Evolutionary conservation across 53 echinoderm and acorn worm species (phyloP), one percentile per base, ranked within the genome.

Genomic region (Mesocentrotus franciscanus): DNA sequence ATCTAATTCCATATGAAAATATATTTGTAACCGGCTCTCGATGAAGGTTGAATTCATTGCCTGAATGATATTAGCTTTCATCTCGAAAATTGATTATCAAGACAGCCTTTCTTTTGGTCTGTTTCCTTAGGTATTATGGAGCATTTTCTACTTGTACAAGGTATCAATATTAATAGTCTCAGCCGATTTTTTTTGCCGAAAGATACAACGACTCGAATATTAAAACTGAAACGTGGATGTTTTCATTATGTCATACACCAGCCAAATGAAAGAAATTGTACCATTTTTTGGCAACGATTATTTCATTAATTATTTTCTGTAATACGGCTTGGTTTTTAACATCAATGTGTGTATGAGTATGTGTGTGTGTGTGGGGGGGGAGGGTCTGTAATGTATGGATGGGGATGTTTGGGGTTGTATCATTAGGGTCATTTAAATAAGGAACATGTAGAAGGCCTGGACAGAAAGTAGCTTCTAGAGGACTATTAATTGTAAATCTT

Each of bases 1-100:
- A 79, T 79, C 42, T 42, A 42, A 42, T 81, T 81, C 36, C 17
- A 35, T 15, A 81, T 81, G 36, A 81, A 18, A 39, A 81, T 81
- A 81, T 22, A 39, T 18, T 39, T 81, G 18, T 81, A 18, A 42
- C 81, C 22, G 42, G 36, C 29, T 42, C 42, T 81, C 18, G 22
- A 36, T 39, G 36, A 81, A 36, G 81, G 81, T 42, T 36, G 42
- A 81, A 81, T 81, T 81, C 18, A 39, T 36, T 36, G 36, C 42
- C 36, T 36, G 78, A 14, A 78, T n/a, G n/a, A n/a, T 78, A 78
- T 78, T 35, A 36, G 78, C 78, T 78, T 78, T 35, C 78, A 78
- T 78, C 34, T 78, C 78, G 78, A 24, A 78, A 81, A 49, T 81
- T 81, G 81, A 42, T 81, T 81, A 81, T 42, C 81, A 81, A 39